phyloP scores from a whole-genome alignment of 1,140 invertebrate genomes.

The Lasioglossum albipes region DNA sequence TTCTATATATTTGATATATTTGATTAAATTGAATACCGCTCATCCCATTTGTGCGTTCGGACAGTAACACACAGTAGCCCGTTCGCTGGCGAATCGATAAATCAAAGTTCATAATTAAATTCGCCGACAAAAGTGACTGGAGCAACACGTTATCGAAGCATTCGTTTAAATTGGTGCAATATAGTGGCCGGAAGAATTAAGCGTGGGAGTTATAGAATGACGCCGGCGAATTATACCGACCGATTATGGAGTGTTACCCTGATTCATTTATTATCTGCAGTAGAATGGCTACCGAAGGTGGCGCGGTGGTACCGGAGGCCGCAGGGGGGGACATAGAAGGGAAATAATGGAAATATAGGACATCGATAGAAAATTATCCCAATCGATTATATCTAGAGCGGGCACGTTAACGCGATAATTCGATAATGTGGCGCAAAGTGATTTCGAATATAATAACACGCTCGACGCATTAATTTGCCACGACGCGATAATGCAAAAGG shows the following conservation, averaged over 20 bases:
- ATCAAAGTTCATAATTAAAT: constrained; percentile 21
- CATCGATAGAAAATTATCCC: constrained; percentile 59
- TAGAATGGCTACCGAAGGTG: neutral
- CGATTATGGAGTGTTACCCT: constrained; percentile 17
- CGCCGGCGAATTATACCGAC: constrained; percentile 13
- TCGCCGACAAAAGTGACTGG: constrained; percentile 7
- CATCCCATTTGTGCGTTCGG: too few relatives aligned
- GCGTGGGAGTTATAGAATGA: constrained; percentile 14
- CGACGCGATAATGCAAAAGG: constrained; percentile 47
- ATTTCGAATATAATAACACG: constrained; percentile 61
- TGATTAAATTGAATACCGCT: too few relatives aligned
- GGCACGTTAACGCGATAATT: constrained; percentile 51
- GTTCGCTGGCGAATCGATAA: constrained; percentile 8
- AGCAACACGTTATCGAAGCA: constrained; percentile 20
- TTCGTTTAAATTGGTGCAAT: constrained; percentile 1
- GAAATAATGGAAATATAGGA: constrained; percentile 30
- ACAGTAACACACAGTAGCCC: too few relatives aligned
- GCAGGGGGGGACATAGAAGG: neutral
- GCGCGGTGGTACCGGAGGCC: too few relatives aligned
- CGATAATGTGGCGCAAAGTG: constrained; percentile 55
- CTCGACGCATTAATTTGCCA: constrained; percentile 53
- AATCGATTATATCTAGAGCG: constrained; percentile 49
- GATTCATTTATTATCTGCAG: constrained; percentile 24
- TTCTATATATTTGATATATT: too few relatives aligned
- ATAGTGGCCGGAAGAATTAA: constrained; percentile 9